Base-by-base conservation (phyloP, 2,888 invertebrate species). In the Therioaphis trifolii region DNA sequence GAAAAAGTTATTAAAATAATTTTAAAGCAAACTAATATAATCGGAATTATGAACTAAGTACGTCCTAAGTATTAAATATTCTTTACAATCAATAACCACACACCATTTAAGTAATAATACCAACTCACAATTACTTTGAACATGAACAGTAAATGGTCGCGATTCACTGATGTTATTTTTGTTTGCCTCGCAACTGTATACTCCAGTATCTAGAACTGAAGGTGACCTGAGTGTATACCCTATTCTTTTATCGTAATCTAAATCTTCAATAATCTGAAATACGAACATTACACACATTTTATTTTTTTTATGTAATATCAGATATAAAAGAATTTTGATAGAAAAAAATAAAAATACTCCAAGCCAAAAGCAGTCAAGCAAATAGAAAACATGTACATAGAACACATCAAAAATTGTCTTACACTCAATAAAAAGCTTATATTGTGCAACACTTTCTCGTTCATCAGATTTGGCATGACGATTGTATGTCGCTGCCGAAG, bases 171-270 rank as follows among this genome's bases (percentile, higher is more conserved):
- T 80, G 77, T 86, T 82, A 75, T 85, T 86, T 78, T 86, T 86
- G 55, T 66, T 85, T 85, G 88, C 89, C 76, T 55, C 78, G 85
- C 89, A 89, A 77, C 43, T 85, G 85, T 88, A 88, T 72, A 86
- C 63, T 66, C 86, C 84, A 74, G 85, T 87, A 77, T 89, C 88
- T 58, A 85, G 87, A 21, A 89, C 84, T 7, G 88, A 87, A 5
- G 88, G 86, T 46, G 88, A 87, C 58, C 85, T 85, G 85, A 90
- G 86, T 2, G 85, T 88, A 87, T 89, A 90, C 86, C 91, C 91
- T 86, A 88, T 87, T 88, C 88, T 90, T 46, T 89, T 89, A 88
- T 91, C 88, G 87, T 87, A 91, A 43, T 86, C 87, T 71, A 87
- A 46, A 80, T 85, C 58, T 11, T 76, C 77, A 68, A 29, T 21